phyloP scores from a whole-genome alignment of 2,113 vertebrate genomes.

The Melanerpes aurifrons region DNA sequence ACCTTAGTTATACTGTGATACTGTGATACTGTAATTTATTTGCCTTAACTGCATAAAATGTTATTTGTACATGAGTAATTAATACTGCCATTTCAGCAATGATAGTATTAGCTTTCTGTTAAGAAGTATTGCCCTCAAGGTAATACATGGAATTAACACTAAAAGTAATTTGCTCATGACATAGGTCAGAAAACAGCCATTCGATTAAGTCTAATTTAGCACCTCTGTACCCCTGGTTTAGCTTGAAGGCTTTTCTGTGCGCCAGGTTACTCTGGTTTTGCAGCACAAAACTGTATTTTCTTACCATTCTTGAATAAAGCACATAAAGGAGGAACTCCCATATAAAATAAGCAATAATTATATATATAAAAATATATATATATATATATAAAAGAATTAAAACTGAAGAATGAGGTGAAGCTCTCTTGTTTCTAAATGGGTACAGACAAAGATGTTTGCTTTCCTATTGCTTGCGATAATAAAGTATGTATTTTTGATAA shows the following conservation, averaged over 20 bases:
- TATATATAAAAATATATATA: no score
- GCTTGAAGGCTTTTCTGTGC: neutral
- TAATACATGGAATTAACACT: neutral
- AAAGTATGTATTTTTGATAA: conserved; percentile 41
- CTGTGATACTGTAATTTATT: neutral
- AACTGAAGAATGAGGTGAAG: neutral
- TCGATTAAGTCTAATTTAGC: neutral
- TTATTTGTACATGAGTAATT: neutral
- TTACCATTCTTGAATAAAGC: neutral
- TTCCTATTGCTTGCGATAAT: conserved; percentile 44
- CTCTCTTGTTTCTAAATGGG: neutral
- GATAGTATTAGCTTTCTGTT: neutral
- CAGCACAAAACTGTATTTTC: neutral
- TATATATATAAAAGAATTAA: neutral
- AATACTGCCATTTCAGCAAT: neutral
- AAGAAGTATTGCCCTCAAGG: neutral
- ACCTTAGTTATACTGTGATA: no score
- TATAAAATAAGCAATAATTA: neutral
- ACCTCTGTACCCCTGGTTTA: neutral
- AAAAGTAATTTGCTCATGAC: neutral
- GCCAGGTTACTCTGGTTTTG: neutral
- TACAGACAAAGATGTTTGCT: neutral
- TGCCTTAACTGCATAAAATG: neutral
- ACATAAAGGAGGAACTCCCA: neutral
- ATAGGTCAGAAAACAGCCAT: neutral